Percentiles rank a stretch among this genome's conserved stretches.
Evolutionary conservation across 2,888 invertebrate species (phyloP).

Genomic region (Heteromyza rotundicornis): DNA sequence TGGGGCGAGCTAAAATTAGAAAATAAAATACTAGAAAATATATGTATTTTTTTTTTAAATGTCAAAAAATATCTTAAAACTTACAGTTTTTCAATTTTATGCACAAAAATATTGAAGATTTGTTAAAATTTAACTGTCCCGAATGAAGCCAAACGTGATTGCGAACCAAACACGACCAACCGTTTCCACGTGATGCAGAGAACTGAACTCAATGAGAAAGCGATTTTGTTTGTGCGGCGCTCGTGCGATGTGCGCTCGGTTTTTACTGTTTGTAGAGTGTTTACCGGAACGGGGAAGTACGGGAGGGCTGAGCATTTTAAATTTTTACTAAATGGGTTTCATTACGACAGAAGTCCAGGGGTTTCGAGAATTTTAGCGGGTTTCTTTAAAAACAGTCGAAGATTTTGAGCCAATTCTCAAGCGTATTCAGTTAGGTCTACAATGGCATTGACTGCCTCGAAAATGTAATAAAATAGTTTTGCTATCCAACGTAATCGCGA

Average conservation of each 20-base stretch:
- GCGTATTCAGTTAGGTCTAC: too few species aligned
- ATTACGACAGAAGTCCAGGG: too few species aligned
- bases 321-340: too few species aligned
- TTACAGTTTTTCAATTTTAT: neutral
- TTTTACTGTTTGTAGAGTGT: neutral
- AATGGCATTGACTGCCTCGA: too few species aligned
- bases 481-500: too few species aligned
- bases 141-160: neutral
- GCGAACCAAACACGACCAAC: slow-evolving; percentile 31
- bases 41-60: neutral
- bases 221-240: slow-evolving; percentile 16
- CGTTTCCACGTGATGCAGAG: slow-evolving; percentile 39
- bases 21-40: neutral
- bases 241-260: slow-evolving; percentile 1
- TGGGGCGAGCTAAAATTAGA: too few species aligned
- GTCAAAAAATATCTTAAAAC: neutral
- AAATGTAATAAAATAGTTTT: too few species aligned
- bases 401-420: too few species aligned
- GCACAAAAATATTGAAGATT: neutral
- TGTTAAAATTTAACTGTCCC: neutral
- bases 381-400: too few species aligned
- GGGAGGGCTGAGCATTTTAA: neutral
- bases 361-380: too few species aligned
- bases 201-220: slow-evolving; percentile 44
- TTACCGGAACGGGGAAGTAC: neutral